Base-by-base conservation (phyloP, 2,888 invertebrate species). In the Allophyes oxyacanthae region DNA sequence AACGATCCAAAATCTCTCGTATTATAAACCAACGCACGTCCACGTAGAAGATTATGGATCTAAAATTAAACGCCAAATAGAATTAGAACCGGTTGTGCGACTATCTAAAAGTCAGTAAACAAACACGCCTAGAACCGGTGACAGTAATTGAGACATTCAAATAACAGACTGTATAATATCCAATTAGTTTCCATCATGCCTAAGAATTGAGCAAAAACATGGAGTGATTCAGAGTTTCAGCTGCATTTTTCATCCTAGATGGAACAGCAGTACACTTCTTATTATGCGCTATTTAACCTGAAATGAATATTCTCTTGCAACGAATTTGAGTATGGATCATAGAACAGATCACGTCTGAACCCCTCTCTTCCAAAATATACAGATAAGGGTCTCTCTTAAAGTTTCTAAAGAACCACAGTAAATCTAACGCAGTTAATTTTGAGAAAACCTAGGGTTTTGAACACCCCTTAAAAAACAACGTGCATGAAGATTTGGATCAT, bases 101-200 rank as follows among this genome's bases (percentile, higher is more conserved):
- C 50, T 64, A 64, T 70, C 71, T 48, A 54, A 26, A 46, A 58
- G 37, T 58, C 50, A 38, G 53, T 64, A 70, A 58, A 67, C 53
- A 67, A 67, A 59, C 59, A 52, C 52, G 30, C 46, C 50, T 50
- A 64, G 50, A 50, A 50, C 49, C 25, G 36, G 58, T 30, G 49
- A 54, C 50, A 59, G 53, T 48, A 48, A 66, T 53, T 33, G 45
- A 70, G 49, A 50, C 58, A 64, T 58, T 70, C 49, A 46, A 70
- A 64, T 55, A 50, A 34, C 51, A 37, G 0, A 60, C 28, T 45
- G 30, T 54, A 46, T 50, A 46, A 50, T 54, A 55, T 63, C 34
- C 41, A 69, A 55, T 50, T 50, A 55, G 50, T 50, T 62, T 50
- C 42, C 44, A 36, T 42, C 49, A 34, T 44, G 40, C 50, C 49